phyloP scores from a whole-genome alignment of 2,113 vertebrate genomes.

The Rhinoderma darwinii region DNA sequence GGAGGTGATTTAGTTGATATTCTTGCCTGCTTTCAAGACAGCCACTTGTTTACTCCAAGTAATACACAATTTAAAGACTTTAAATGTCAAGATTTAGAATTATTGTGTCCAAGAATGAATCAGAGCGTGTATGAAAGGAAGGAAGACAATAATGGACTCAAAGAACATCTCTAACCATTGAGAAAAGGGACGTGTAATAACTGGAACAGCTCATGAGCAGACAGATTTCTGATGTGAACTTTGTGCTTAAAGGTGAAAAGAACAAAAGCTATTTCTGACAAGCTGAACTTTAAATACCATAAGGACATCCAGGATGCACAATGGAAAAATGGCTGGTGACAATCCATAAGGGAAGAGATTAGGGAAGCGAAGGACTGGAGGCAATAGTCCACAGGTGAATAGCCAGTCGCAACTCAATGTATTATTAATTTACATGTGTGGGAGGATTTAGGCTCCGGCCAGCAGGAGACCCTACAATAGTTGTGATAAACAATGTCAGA shows the following conservation, averaged over 20 bases:
- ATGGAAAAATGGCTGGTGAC: constrained; percentile 21
- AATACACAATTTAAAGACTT: not conserved
- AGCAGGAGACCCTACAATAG: not conserved
- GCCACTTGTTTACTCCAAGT: constrained; percentile 17
- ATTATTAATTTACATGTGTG: not conserved
- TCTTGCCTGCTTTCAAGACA: not conserved
- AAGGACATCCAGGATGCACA: constrained; percentile 25
- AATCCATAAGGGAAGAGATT: constrained; percentile 4
- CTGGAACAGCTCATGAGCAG: constrained; percentile 5
- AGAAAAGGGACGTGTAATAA: constrained; percentile 10
- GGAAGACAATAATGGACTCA: constrained; percentile 37
- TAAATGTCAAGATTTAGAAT: constrained; percentile 16
- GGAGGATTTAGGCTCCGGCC: not conserved
- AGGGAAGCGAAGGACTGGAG: not conserved
- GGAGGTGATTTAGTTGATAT: not conserved
- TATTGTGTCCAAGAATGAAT: constrained; percentile 16
- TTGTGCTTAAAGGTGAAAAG: constrained; percentile 35
- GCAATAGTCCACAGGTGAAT: constrained; percentile 2
- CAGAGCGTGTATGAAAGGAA: not conserved
- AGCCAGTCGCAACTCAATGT: not conserved
- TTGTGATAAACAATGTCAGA: not conserved
- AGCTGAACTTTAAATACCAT: constrained; percentile 42
- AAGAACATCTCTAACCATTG: not conserved
- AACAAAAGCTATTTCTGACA: constrained; percentile 36
- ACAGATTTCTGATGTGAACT: constrained; percentile 24